phyloP scores from a whole-genome alignment of 2,888 invertebrate species.

The Rhingia campestris region DNA sequence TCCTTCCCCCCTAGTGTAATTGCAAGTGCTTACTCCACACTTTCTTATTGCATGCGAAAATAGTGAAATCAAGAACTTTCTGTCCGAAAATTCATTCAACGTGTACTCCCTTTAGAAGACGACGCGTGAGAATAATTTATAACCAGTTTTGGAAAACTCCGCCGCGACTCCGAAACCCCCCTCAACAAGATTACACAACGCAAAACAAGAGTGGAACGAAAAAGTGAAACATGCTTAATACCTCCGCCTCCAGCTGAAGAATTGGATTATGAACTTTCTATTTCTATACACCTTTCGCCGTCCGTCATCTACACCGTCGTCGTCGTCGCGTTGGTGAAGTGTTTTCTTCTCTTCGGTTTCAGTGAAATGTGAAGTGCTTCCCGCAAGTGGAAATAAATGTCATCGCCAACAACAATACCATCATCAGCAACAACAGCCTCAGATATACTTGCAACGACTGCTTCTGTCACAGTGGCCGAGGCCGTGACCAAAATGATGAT shows the following conservation, averaged over 20 bases:
- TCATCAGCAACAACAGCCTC: conserved; percentile 10
- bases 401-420: conserved; percentile 37
- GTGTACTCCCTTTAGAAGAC: conserved; percentile 3
- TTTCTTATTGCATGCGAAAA: conserved; percentile 8
- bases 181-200: conserved; percentile 59
- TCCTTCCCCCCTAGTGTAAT: conserved; percentile 5
- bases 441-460: conserved; percentile 22
- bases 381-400: conserved; percentile 49
- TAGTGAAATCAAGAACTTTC: conserved; percentile 13
- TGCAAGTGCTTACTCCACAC: conserved; percentile 11
- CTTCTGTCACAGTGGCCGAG: conserved; percentile 44
- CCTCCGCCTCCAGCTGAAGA: conserved; percentile 23
- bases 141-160: conserved; percentile 1
- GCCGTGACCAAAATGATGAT: conserved; percentile 65
- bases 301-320: not conserved
- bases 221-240: conserved; percentile 43
- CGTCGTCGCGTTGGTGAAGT: conserved; percentile 13
- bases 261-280: conserved; percentile 67
- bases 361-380: conserved; percentile 39
- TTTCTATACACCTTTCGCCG: conserved; percentile 45
- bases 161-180: conserved; percentile 4
- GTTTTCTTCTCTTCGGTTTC: not conserved
- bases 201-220: conserved; percentile 32
- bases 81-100: not conserved
- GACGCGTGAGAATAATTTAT: not conserved